phyloP scores from a whole-genome alignment of 2,113 vertebrate species.

The Tachuris rubrigastra region DNA sequence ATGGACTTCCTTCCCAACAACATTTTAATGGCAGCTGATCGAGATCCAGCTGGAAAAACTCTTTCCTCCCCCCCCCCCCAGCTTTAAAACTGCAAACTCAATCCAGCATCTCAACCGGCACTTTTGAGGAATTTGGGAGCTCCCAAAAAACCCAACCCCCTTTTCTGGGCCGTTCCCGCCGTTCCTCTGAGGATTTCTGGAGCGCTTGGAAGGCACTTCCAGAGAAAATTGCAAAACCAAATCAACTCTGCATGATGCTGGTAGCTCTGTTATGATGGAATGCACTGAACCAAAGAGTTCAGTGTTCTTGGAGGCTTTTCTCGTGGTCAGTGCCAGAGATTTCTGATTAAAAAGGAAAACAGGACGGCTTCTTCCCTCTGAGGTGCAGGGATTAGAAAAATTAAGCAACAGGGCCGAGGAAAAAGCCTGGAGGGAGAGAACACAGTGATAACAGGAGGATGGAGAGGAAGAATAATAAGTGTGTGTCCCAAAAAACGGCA shows the following conservation, averaged over 20 bases:
- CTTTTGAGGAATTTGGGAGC: constrained; percentile 4
- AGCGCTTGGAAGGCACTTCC: not conserved
- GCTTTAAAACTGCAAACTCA: not conserved
- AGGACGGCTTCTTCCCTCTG: not conserved
- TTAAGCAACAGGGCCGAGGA: not conserved
- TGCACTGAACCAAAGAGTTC: not conserved
- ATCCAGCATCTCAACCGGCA: not conserved
- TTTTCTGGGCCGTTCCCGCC: not conserved
- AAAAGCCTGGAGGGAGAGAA: not conserved
- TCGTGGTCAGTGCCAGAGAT: constrained; percentile 16
- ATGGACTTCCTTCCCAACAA: not conserved
- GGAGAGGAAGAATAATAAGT: not conserved
- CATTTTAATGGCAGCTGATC: not conserved
- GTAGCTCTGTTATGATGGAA: constrained; percentile 16
- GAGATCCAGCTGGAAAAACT: not conserved
- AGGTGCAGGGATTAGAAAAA: constrained; percentile 27
- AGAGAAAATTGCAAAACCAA: not conserved
- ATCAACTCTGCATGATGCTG: not conserved
- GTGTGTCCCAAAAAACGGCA: not conserved
- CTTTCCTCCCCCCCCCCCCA: no score
- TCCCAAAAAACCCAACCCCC: not conserved
- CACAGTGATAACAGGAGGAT: not conserved
- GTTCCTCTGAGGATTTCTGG: not conserved
- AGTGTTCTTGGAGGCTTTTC: constrained; percentile 7
- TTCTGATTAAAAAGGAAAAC: constrained; percentile 36